phyloP scores from a whole-genome alignment of 2,113 vertebrate genomes.

The Psilopsiagon aymara region DNA sequence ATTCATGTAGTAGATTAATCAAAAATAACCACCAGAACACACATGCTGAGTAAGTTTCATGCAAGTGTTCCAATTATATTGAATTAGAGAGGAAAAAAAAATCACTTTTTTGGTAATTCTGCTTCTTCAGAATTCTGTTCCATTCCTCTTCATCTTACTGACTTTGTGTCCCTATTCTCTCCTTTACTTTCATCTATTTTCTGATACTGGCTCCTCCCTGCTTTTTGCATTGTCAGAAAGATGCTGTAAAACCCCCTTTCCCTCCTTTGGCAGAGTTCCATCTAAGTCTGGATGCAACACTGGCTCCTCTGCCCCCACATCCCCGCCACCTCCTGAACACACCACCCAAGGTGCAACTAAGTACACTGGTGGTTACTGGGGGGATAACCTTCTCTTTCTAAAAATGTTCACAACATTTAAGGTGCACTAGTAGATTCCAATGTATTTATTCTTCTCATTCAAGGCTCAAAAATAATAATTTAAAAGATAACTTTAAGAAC shows the following conservation, averaged over 20 bases:
- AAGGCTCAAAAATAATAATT: neutral
- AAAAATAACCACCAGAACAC: neutral
- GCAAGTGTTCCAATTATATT: neutral
- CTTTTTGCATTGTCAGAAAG: neutral
- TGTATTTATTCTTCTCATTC: neutral
- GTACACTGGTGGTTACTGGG: too few species aligned
- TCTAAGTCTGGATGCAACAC: neutral
- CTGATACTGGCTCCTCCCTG: neutral
- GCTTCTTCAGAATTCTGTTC: neutral
- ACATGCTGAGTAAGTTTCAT: neutral
- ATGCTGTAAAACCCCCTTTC: neutral
- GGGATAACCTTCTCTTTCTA: neutral
- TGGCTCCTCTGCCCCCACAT: neutral
- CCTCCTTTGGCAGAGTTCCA: neutral
- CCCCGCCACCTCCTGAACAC: neutral
- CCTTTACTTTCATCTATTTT: neutral
- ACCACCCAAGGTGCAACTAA: neutral
- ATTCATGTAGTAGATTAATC: neutral
- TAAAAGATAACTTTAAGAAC: neutral
- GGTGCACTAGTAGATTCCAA: neutral
- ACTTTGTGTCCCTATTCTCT: neutral
- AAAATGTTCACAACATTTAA: fast-evolving
- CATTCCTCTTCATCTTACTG: neutral
- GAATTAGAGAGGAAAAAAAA: neutral
- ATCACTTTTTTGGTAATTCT: neutral